phyloP scores from a whole-genome alignment of 2,888 invertebrate genomes.

The Nymphalis c-album region DNA sequence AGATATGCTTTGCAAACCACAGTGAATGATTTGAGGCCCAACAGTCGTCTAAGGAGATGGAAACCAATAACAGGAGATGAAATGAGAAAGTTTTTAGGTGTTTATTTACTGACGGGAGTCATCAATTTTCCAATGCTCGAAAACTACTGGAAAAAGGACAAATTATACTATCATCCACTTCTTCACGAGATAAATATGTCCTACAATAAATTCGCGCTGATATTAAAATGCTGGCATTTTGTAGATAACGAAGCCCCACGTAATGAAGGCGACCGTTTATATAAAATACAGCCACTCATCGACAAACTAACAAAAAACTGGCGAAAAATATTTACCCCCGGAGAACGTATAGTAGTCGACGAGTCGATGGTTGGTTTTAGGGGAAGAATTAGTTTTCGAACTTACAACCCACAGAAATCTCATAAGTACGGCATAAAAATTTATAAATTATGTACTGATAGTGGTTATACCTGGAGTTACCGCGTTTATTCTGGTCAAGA shows the following conservation, averaged over 20 bases:
- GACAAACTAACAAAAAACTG: constrained; percentile 15
- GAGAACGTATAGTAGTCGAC: constrained; percentile 12
- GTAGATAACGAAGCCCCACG: constrained; percentile 16
- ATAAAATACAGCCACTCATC: constrained; percentile 21
- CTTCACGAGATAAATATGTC: constrained; percentile 13
- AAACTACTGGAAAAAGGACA: constrained; percentile 17
- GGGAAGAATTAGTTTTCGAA: constrained; percentile 9
- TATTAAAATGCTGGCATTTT: constrained; percentile 22
- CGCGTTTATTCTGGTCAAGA: constrained; percentile 9
- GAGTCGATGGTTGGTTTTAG: constrained; percentile 18
- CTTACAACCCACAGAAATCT: constrained; percentile 9
- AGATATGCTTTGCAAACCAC: constrained; percentile 16
- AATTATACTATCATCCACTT: constrained; percentile 20
- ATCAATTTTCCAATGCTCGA: constrained; percentile 18
- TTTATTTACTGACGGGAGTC: constrained; percentile 9
- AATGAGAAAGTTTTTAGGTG: constrained; percentile 20
- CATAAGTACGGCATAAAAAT: constrained; percentile 20
- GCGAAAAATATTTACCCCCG: constrained; percentile 10
- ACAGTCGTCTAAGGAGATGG: constrained; percentile 19
- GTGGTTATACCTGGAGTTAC: constrained; percentile 10
- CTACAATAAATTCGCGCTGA: constrained; percentile 10
- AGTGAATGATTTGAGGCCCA: constrained; percentile 13
- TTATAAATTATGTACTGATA: constrained; percentile 15
- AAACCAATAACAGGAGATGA: constrained; percentile 14
- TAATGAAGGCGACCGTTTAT: constrained; percentile 16